A percentile compares a stretch with the other conserved stretches of the same genome.
Conservation (phyloP, 2,113 vertebrate genomes). For the Rostratula benghalensis region DNA sequence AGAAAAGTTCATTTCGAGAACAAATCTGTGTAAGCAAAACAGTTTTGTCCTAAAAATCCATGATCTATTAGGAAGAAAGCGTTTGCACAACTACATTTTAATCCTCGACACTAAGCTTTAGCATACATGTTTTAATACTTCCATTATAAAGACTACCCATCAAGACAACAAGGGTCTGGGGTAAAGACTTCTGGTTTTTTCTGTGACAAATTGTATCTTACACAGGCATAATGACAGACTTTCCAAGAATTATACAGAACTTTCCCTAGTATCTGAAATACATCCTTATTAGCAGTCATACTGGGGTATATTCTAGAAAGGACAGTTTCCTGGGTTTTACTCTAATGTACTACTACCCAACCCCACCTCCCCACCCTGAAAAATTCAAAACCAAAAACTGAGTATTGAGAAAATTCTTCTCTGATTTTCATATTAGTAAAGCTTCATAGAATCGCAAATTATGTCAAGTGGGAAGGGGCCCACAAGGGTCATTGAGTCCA, state of each 20-base stretch:
- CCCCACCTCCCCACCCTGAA: no score
- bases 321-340: neutral
- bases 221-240: neutral
- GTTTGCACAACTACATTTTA: constrained; percentile 34
- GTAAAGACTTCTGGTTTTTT: neutral
- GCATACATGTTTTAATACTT: neutral
- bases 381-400: neutral
- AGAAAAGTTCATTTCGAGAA: neutral
- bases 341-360: neutral
- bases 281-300: neutral
- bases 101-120: constrained; percentile 21
- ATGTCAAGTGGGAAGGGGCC: neutral
- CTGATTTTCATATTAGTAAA: neutral
- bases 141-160: neutral
- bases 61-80: neutral
- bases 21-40: neutral
- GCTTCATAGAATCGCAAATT: neutral
- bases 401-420: neutral
- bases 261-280: neutral
- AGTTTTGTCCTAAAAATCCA: neutral
- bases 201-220: neutral
- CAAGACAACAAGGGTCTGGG: neutral
- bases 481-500: neutral
- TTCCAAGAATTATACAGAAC: neutral
- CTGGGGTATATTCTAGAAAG: neutral